Percentiles rank a stretch among this genome's conserved stretches.
These are phyloP conservation scores for Sarcophaga rosellei DNA, from an alignment of 2,888 invertebrate species.

Conservation along the genomic window DNA sequence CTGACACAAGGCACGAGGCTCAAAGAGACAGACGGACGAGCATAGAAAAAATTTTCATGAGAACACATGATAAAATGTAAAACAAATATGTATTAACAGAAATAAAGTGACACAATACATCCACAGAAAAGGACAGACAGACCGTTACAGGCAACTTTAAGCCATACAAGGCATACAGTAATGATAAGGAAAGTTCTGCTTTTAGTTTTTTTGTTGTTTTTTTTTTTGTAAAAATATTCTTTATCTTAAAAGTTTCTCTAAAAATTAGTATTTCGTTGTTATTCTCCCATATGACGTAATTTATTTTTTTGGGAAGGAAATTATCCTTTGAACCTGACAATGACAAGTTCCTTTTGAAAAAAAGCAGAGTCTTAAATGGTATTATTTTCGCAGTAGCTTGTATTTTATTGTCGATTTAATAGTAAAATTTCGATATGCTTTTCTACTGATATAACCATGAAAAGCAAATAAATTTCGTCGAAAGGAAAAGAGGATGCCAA, in stretches of 20 bases:
- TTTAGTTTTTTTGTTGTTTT: too few relatives aligned
- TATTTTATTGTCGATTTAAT: too few relatives aligned
- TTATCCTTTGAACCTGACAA: constrained; percentile 25
- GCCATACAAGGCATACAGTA: too few relatives aligned
- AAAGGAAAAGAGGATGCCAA: too few relatives aligned
- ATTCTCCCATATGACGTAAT: constrained; percentile 29
- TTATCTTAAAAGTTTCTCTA: too few relatives aligned
- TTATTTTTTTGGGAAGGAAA: not conserved
- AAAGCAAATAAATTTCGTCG: too few relatives aligned
- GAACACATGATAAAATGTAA: not conserved
- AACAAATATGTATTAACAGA: too few relatives aligned
- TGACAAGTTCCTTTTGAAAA: not conserved
- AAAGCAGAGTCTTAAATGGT: not conserved
- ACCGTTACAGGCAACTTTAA: not conserved
- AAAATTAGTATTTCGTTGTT: too few relatives aligned
- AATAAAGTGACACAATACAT: not conserved
- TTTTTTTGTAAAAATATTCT: too few relatives aligned
- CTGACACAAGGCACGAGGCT: not conserved
- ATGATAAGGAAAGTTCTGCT: not conserved
- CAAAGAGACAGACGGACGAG: not conserved
- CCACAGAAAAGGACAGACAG: not conserved
- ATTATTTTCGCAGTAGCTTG: not conserved
- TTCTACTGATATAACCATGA: too few relatives aligned
- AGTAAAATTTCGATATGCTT: too few relatives aligned
- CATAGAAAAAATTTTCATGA: too few relatives aligned